Conservation (phyloP, 2,113 vertebrate genomes). For the Bufo bufo region DNA sequence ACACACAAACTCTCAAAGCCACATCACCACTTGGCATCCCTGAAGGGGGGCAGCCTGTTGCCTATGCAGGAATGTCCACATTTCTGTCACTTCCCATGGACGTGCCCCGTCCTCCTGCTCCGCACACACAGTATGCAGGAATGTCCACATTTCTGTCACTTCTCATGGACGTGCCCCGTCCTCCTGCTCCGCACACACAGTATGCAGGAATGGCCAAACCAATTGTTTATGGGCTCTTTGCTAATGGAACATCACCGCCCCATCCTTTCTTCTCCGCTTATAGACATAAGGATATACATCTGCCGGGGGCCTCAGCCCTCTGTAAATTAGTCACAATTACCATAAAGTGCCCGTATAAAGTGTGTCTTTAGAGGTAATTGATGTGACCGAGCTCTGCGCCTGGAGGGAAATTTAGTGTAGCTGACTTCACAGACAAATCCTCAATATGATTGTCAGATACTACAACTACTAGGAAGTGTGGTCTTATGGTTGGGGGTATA, state of each 20-base stretch:
- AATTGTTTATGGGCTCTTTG: constrained; percentile 61
- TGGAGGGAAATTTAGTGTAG: not conserved
- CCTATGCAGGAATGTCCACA: no score
- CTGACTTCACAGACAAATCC: not conserved
- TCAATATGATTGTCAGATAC: not conserved
- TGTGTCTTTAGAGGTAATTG: not conserved
- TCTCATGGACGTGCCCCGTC: not conserved
- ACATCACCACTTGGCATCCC: no score
- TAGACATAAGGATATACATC: not conserved
- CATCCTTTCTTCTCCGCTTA: not conserved
- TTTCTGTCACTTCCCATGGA: no score
- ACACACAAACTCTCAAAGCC: no score
- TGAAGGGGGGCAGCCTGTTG: no score
- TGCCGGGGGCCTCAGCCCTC: not conserved
- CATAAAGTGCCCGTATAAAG: not conserved
- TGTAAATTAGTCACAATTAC: constrained; percentile 44
- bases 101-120: no score
- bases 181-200: no score
- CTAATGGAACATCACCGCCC: constrained; percentile 31
- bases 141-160: not conserved
- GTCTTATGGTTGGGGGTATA: no score
- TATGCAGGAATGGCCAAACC: constrained; percentile 38
- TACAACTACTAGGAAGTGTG: not conserved
- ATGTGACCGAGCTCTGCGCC: not conserved
- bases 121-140: no score